phyloP scores from a whole-genome alignment of 2,888 invertebrate species.

The Andricus quercusramuli region DNA sequence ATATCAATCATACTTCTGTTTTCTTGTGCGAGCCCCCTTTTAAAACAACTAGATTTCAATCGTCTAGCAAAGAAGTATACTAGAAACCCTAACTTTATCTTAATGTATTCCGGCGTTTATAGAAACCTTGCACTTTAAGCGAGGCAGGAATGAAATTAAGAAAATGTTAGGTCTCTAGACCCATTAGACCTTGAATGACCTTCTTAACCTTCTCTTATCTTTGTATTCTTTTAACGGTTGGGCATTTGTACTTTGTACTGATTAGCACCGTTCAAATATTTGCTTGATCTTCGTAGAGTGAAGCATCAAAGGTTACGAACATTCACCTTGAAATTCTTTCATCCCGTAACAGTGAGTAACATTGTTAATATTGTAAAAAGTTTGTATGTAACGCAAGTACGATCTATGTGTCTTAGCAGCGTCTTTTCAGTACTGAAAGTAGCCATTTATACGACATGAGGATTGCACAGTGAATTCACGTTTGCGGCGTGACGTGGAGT shows the following conservation, averaged over 20 bases:
- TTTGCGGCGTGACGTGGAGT: no score
- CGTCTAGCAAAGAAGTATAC: not conserved
- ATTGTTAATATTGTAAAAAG: no score
- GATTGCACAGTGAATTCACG: no score
- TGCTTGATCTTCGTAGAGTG: slow-evolving; percentile 9
- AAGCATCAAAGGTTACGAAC: slow-evolving; percentile 15
- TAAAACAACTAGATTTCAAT: not conserved
- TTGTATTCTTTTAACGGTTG: not conserved
- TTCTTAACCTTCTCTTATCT: slow-evolving; percentile 13
- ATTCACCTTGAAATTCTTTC: not conserved
- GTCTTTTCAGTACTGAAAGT: no score
- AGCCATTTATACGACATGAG: no score
- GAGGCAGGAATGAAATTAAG: not conserved
- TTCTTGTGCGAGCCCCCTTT: not conserved
- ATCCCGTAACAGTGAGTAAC: not conserved
- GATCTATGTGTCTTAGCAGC: no score
- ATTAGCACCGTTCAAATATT: not conserved
- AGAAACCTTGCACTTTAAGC: slow-evolving; percentile 8
- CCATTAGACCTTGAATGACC: not conserved
- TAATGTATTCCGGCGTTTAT: not conserved
- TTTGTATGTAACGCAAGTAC: no score
- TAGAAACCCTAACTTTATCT: not conserved
- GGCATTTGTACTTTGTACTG: not conserved
- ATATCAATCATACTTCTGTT: not conserved
- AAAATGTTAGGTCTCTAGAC: not conserved